A percentile compares a stretch with the other conserved stretches of the same genome.
Evolutionary conservation across 1,140 invertebrate genomes (phyloP).

Genomic region (Gryon sp.): DNA sequence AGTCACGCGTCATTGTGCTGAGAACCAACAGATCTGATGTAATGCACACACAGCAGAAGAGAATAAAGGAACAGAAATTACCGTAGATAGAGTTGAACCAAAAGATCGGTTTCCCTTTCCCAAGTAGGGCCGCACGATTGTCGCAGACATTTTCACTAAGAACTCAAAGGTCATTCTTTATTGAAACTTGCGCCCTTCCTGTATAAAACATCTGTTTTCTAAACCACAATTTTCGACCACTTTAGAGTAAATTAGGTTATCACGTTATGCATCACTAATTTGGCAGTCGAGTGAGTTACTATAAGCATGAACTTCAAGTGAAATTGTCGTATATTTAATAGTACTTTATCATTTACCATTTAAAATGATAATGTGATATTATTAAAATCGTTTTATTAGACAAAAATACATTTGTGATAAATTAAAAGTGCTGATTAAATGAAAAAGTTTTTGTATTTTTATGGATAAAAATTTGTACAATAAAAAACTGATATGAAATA

Average conservation of each 20-base stretch:
- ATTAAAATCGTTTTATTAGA: no score
- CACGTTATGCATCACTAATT: conserved; percentile 5
- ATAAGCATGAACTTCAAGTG: conserved; percentile 12
- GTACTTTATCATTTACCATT: neutral
- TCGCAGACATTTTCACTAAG: conserved; percentile 71
- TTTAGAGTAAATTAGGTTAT: conserved; percentile 11
- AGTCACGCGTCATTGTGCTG: no score
- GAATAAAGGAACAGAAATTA: no score
- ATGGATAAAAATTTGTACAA: no score
- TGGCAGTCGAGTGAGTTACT: conserved; percentile 1
- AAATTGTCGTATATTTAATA: neutral
- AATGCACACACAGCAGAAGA: conserved; percentile 31
- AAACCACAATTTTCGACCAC: conserved; percentile 8
- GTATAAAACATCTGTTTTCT: conserved; percentile 18
- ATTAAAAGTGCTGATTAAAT: no score
- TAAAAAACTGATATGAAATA: no score
- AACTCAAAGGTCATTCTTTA: conserved; percentile 73
- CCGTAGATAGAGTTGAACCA: conserved; percentile 74
- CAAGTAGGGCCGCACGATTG: conserved; percentile 71
- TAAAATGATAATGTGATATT: no score
- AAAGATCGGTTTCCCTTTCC: conserved; percentile 71
- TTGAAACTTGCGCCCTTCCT: conserved; percentile 15
- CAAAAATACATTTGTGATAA: no score
- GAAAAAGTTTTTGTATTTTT: no score
- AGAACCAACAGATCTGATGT: neutral